Conservation (phyloP, 2,797 vertebrate genomes). For the Erpetoichthys calabaricus region DNA sequence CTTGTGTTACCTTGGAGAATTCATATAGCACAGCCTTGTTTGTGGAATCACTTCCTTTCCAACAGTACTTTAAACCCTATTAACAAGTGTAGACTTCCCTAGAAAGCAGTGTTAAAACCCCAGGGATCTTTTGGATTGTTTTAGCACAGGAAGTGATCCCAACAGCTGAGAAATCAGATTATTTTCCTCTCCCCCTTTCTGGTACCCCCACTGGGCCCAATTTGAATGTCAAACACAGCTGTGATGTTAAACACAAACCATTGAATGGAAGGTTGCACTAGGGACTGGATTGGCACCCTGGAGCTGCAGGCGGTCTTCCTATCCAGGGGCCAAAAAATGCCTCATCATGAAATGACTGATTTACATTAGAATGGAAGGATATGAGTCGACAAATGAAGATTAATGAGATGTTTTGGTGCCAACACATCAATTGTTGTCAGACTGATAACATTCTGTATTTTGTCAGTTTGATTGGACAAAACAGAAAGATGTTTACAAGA, state of each 20-base stretch:
- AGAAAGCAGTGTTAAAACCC: slow-evolving; percentile 34
- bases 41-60: slow-evolving; percentile 23
- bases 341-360: slow-evolving; percentile 38
- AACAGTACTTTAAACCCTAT: slow-evolving; percentile 27
- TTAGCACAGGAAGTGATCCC: slow-evolving; percentile 46
- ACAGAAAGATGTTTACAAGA: slow-evolving; percentile 10
- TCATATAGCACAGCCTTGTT: slow-evolving; percentile 8
- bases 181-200: slow-evolving; percentile 29
- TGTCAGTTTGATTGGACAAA: slow-evolving; percentile 30
- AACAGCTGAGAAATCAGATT: slow-evolving; percentile 48
- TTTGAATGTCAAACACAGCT: slow-evolving; percentile 46
- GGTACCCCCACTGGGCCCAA: slow-evolving; percentile 24
- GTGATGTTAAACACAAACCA: slow-evolving; percentile 34
- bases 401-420: slow-evolving; percentile 51
- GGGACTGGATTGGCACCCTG: slow-evolving; percentile 26
- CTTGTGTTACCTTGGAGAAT: slow-evolving; percentile 7
- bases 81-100: slow-evolving; percentile 21
- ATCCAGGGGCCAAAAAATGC: slow-evolving; percentile 26
- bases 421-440: slow-evolving; percentile 43
- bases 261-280: slow-evolving; percentile 36
- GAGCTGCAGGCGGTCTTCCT: slow-evolving; percentile 30
- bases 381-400: slow-evolving; percentile 64
- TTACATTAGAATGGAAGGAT: slow-evolving; percentile 64
- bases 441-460: slow-evolving; percentile 36
- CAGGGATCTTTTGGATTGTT: slow-evolving; percentile 29